These are phyloP conservation scores for Tapirus terrestris DNA, from an alignment of 2,113 vertebrate genomes.

Conservation along the genomic window DNA sequence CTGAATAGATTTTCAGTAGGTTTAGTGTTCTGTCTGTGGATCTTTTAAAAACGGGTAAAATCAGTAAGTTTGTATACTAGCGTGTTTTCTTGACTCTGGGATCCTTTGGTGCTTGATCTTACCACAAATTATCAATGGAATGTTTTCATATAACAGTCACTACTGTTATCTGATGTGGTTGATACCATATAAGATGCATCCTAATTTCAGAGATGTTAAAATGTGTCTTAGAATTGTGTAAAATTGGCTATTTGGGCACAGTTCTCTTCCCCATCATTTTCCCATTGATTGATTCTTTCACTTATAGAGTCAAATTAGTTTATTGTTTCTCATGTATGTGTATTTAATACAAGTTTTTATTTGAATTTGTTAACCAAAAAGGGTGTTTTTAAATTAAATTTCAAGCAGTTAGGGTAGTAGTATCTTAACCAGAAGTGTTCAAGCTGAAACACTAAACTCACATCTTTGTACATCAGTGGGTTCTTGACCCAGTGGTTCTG, in stretches of 20 bases:
- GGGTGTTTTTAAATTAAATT: constrained; percentile 35
- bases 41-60: not conserved
- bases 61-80: not conserved
- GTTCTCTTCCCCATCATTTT: not conserved
- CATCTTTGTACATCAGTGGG: not conserved
- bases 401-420: not conserved
- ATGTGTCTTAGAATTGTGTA: not conserved
- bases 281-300: not conserved
- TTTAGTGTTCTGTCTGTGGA: not conserved
- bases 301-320: not conserved
- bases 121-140: not conserved
- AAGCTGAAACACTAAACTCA: not conserved
- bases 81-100: not conserved
- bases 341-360: constrained; percentile 1
- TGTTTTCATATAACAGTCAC: not conserved
- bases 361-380: not conserved
- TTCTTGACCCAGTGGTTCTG: not conserved
- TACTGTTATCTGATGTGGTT: not conserved
- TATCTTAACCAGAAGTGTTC: not conserved
- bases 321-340: not conserved
- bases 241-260: not conserved
- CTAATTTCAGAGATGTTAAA: constrained; percentile 21
- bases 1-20: not conserved
- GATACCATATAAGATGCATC: not conserved
- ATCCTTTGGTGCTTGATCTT: not conserved